Conservation (phyloP, 2,113 vertebrate genomes). For the Neolamprologus toae region DNA sequence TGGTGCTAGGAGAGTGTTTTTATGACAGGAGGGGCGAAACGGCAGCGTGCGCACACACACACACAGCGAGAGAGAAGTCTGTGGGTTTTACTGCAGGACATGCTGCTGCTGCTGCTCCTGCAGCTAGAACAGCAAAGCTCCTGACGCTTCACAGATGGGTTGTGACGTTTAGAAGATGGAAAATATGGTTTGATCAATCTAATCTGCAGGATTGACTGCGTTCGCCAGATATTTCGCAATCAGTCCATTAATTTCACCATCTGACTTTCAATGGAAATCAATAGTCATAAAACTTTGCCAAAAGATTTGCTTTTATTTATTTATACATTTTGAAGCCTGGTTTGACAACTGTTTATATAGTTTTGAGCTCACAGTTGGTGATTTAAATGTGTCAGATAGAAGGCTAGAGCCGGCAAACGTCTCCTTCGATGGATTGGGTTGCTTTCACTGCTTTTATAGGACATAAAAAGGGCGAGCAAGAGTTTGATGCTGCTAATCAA, state of each 20-base stretch:
- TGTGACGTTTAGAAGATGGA: not conserved
- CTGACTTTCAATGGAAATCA: slow-evolving; percentile 21
- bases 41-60: not conserved
- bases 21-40: not conserved
- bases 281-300: slow-evolving; percentile 21
- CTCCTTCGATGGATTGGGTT: not conserved
- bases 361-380: not conserved
- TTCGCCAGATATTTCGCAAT: slow-evolving; percentile 5
- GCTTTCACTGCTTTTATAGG: not conserved
- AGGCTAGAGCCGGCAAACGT: not conserved
- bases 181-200: slow-evolving; percentile 12
- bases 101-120: not conserved
- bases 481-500: not conserved
- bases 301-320: not conserved
- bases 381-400: not conserved
- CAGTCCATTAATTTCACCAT: slow-evolving; percentile 5
- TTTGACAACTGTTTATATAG: not conserved
- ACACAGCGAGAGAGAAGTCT: not conserved
- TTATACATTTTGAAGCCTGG: not conserved
- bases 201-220: not conserved
- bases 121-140: not conserved
- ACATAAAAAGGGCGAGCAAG: not conserved
- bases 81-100: slow-evolving; percentile 17
- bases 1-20: not conserved
- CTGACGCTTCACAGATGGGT: not conserved